Conservation (phyloP, 2,113 vertebrate genomes). For the Chionis minor region DNA sequence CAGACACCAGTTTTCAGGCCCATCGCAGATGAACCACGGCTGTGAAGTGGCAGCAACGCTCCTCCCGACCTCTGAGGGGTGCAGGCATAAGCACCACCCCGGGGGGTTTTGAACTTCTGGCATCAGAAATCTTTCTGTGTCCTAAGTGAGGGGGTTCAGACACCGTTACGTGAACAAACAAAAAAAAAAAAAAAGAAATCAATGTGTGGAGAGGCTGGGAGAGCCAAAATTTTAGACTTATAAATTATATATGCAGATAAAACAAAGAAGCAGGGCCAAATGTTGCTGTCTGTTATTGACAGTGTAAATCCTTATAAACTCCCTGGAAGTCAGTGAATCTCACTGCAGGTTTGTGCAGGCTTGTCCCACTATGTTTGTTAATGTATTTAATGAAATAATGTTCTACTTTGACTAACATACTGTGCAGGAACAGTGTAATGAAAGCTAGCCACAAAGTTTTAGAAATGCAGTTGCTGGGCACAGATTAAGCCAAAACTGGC, state of each 20-base stretch:
- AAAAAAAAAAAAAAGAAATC: neutral
- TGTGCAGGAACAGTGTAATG: neutral
- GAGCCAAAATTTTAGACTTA: neutral
- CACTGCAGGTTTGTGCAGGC: neutral
- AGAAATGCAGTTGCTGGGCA: neutral
- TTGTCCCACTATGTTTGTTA: neutral
- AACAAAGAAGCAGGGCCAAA: neutral
- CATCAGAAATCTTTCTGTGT: neutral
- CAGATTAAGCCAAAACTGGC: neutral
- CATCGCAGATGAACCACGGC: accelerated
- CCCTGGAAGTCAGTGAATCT: neutral
- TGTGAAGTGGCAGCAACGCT: accelerated
- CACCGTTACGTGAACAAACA: too few relatives aligned
- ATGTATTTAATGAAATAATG: neutral
- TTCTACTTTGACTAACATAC: neutral
- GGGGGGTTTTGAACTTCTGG: neutral
- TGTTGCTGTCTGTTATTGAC: neutral
- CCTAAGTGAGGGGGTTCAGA: neutral
- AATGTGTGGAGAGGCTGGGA: neutral
- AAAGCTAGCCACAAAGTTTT: neutral
- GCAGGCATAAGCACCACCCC: neutral
- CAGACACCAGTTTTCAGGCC: neutral
- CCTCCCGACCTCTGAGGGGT: neutral
- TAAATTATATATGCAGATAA: neutral
- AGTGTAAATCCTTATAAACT: neutral